Evolutionary conservation across 2,888 invertebrate genomes (phyloP).

Genomic region (Drosophila kambysellisi): DNA sequence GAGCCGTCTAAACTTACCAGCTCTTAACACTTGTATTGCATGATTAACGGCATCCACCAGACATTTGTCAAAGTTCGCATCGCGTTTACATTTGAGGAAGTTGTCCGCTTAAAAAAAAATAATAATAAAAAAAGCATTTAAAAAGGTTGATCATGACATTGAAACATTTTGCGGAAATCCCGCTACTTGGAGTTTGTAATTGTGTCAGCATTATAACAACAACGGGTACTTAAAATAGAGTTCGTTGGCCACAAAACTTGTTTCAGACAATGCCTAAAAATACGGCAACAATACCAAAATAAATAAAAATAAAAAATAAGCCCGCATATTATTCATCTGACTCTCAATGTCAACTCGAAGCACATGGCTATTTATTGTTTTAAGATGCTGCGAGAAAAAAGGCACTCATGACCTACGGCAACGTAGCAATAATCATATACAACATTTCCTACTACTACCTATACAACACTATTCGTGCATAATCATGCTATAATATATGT

Average conservation of each 20-base stretch:
- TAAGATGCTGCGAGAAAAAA: conserved; percentile 45
- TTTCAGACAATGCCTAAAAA: conserved; percentile 46
- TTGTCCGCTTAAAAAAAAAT: conserved; percentile 85
- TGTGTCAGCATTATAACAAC: conserved; percentile 42
- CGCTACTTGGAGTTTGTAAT: conserved; percentile 51
- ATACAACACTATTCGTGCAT: conserved; percentile 8
- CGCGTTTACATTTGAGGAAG: conserved; percentile 87
- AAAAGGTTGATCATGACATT: conserved; percentile 62
- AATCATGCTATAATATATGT: conserved; percentile 40
- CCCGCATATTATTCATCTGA: conserved; percentile 53
- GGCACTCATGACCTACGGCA: conserved; percentile 71
- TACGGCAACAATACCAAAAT: conserved; percentile 25
- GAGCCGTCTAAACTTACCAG: conserved; percentile 85
- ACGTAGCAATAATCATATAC: conserved; percentile 28
- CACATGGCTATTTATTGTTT: conserved; percentile 48
- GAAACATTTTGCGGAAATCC: conserved; percentile 62
- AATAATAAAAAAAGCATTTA: conserved; percentile 27
- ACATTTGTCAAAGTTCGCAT: conserved; percentile 87
- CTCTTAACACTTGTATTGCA: conserved; percentile 86
- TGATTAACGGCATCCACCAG: conserved; percentile 87
- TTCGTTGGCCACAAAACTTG: conserved; percentile 65
- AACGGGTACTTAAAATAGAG: conserved; percentile 45
- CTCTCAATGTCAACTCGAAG: conserved; percentile 77
- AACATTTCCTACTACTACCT: conserved; percentile 7
- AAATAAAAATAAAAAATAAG: conserved; percentile 37